A percentile compares a stretch with the other conserved stretches of the same genome.
Evolutionary conservation across 2,888 invertebrate species (phyloP).

Genomic region (Apamea epomidion): DNA sequence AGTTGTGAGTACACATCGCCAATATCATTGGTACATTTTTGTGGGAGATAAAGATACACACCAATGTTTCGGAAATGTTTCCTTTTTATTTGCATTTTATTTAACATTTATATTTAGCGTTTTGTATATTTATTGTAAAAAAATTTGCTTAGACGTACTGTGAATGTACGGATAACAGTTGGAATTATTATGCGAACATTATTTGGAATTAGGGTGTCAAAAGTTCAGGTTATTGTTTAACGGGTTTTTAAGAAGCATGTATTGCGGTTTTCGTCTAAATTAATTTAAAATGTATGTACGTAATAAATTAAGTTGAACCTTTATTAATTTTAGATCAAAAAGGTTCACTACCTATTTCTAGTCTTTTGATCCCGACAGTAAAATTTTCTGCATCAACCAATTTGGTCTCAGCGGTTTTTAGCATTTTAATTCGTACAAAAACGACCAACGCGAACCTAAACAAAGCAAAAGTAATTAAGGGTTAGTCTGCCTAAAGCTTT

Average conservation of each 20-base stretch:
- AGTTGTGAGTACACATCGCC: too few relatives aligned
- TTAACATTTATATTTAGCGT: too few relatives aligned
- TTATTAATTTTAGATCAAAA: neutral
- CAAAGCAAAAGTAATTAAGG: slow-evolving; percentile 51
- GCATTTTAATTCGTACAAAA: slow-evolving; percentile 6
- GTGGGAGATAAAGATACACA: slow-evolving; percentile 46
- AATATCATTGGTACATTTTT: too few relatives aligned
- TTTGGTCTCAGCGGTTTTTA: neutral
- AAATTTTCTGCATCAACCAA: neutral
- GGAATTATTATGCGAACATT: slow-evolving; percentile 10
- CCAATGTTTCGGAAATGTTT: slow-evolving; percentile 31
- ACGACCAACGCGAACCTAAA: slow-evolving; percentile 1
- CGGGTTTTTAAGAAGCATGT: neutral
- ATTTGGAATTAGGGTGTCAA: neutral
- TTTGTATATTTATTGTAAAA: slow-evolving; percentile 30
- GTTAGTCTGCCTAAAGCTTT: slow-evolving; percentile 44
- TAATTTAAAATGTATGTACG: neutral
- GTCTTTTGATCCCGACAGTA: neutral
- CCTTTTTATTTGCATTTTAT: neutral
- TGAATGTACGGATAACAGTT: slow-evolving; percentile 4
- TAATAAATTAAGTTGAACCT: neutral
- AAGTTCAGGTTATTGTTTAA: neutral
- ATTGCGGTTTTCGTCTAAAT: neutral
- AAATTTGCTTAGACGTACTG: slow-evolving; percentile 13
- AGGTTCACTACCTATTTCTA: neutral